phyloP scores from a whole-genome alignment of 2,113 vertebrate species.

The Caracal caracal region DNA sequence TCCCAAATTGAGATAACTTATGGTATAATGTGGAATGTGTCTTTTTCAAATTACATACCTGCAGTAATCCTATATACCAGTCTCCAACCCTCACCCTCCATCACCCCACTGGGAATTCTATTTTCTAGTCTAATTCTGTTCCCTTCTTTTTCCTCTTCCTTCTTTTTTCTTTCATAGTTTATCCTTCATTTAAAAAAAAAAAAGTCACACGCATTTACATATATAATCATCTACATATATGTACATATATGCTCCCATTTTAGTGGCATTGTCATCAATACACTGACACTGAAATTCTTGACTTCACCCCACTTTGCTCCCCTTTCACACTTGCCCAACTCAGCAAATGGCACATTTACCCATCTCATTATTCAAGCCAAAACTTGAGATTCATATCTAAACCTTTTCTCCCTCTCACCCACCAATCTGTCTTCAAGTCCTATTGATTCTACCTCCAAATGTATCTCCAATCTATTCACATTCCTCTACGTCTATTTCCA shows the following conservation, averaged over 20 bases:
- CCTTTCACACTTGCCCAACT: background rate
- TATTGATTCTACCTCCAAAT: background rate
- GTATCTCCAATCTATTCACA: background rate
- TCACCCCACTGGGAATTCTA: background rate
- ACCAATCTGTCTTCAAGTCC: background rate
- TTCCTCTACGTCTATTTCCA: background rate
- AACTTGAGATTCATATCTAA: background rate
- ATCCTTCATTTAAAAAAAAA: background rate
- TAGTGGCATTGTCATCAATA: background rate
- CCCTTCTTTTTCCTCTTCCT: background rate
- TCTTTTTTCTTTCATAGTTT: background rate
- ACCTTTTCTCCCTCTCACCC: background rate
- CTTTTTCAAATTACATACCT: background rate
- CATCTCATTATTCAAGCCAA: background rate
- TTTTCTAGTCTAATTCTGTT: slow-evolving; percentile 13
- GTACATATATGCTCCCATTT: background rate
- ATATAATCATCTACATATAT: background rate
- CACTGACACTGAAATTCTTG: background rate
- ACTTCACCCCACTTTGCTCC: background rate
- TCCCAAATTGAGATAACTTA: background rate
- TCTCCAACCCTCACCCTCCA: background rate
- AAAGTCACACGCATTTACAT: background rate
- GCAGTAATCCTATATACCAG: background rate
- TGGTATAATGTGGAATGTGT: background rate
- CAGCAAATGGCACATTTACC: background rate